Evolutionary conservation across 2,888 invertebrate genomes (phyloP).

Genomic region (Volucella inanis): DNA sequence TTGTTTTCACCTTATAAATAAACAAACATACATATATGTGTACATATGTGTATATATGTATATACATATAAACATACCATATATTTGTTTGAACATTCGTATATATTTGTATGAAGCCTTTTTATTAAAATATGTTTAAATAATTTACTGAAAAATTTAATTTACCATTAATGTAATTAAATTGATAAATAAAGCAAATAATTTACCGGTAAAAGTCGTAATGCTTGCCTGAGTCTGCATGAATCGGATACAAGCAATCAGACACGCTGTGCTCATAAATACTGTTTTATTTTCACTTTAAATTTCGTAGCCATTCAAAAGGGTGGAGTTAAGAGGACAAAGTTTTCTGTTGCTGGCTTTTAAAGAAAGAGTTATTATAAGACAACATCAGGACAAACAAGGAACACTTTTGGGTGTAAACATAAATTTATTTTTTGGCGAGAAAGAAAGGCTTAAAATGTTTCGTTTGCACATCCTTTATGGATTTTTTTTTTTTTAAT

Average conservation of each 20-base stretch:
- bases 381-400: slow-evolving; percentile 67
- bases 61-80: too few species aligned
- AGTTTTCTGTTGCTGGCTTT: slow-evolving; percentile 41
- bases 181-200: slow-evolving; percentile 40
- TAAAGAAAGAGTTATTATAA: slow-evolving; percentile 64
- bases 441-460: slow-evolving; percentile 8
- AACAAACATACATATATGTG: too few species aligned
- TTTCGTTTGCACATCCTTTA: slow-evolving; percentile 34
- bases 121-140: slow-evolving; percentile 37
- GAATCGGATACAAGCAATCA: slow-evolving; percentile 41
- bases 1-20: too few species aligned
- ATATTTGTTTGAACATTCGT: neutral
- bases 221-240: slow-evolving; percentile 18
- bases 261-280: slow-evolving; percentile 59
- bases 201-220: slow-evolving; percentile 38
- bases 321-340: slow-evolving; percentile 35
- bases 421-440: slow-evolving; percentile 62
- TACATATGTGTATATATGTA: too few species aligned
- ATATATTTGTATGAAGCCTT: neutral
- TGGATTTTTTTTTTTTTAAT: slow-evolving; percentile 11
- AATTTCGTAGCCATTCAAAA: slow-evolving; percentile 44
- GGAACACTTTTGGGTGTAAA: slow-evolving; percentile 54
- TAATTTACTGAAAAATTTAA: slow-evolving; percentile 52
- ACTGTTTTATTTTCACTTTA: slow-evolving; percentile 43
- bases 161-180: slow-evolving; percentile 53